Evolutionary conservation across 53 echinoderm and acorn worm species (phyloP).

Genomic region (Arbacia lixula): DNA sequence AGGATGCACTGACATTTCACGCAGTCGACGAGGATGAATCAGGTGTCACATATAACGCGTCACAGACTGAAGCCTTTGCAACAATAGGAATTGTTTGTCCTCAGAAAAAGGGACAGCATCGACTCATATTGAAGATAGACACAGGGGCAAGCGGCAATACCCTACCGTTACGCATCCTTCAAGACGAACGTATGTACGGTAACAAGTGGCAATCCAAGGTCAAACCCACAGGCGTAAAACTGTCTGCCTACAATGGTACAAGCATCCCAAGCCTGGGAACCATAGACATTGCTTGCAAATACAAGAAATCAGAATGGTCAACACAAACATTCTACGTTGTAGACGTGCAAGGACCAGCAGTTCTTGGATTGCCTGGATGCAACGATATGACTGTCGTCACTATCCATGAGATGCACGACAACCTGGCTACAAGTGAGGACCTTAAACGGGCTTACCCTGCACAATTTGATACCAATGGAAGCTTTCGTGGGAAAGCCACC

Average conservation of each 20-base stretch:
- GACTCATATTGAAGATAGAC: conserved; percentile 64
- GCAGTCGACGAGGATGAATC: no score
- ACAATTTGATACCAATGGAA: conserved; percentile 57
- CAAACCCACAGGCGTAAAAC: background rate
- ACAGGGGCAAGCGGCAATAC: conserved; percentile 72
- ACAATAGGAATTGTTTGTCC: conserved; percentile 67
- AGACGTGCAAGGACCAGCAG: conserved; percentile 21
- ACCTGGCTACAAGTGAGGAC: background rate
- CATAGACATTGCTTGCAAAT: conserved; percentile 18
- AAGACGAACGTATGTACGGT: conserved; percentile 46
- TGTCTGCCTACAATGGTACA: conserved; percentile 17
- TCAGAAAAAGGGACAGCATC: conserved; percentile 47
- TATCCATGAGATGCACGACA: background rate
- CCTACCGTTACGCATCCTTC: conserved; percentile 61
- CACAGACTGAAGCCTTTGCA: conserved; percentile 40
- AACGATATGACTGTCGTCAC: conserved; percentile 11
- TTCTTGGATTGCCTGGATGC: conserved; percentile 24
- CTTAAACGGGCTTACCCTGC: conserved; percentile 44
- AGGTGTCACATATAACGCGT: no score
- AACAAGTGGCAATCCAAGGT: background rate
- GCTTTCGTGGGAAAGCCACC: conserved; percentile 42
- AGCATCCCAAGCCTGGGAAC: conserved; percentile 30
- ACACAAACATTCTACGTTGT: conserved; percentile 46
- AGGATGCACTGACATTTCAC: no score
- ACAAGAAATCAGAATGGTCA: conserved; percentile 32